Conservation (phyloP, 2,113 vertebrate genomes). For the Thunnus thynnus region DNA sequence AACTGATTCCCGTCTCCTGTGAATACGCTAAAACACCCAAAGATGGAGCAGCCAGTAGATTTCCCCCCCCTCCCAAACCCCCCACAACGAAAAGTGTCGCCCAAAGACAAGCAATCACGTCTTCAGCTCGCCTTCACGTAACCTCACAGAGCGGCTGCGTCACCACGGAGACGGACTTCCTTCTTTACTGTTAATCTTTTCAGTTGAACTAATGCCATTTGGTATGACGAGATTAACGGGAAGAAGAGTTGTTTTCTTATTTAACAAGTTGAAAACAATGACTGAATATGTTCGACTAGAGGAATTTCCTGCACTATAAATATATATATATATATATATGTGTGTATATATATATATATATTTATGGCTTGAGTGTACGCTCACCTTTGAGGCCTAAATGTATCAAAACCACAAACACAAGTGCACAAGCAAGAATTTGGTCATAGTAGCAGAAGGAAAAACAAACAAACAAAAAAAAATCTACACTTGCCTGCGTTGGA, state of each 20-base stretch:
- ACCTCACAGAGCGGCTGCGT: neutral
- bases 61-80: neutral
- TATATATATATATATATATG: neutral
- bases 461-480: neutral
- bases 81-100: neutral
- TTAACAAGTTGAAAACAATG: conserved; percentile 7
- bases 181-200: conserved; percentile 26
- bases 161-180: neutral
- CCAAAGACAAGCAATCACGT: neutral
- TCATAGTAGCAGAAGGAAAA: neutral
- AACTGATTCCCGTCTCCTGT: conserved; percentile 53
- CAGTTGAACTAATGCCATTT: conserved; percentile 25
- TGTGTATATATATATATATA: too few relatives aligned
- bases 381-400: conserved; percentile 12
- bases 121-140: too few relatives aligned
- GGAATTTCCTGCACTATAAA: conserved; percentile 56
- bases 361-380: conserved; percentile 14
- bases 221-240: conserved; percentile 21
- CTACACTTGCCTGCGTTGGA: conserved; percentile 14
- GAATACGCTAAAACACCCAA: conserved; percentile 57
- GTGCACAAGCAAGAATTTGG: neutral
- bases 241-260: conserved; percentile 8
- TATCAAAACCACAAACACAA: neutral
- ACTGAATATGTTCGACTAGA: conserved; percentile 45
- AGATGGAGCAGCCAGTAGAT: conserved; percentile 43